These are phyloP conservation scores for Craseonycteris thonglongyai DNA, from an alignment of 2,113 vertebrate genomes.

Conservation along the genomic window DNA sequence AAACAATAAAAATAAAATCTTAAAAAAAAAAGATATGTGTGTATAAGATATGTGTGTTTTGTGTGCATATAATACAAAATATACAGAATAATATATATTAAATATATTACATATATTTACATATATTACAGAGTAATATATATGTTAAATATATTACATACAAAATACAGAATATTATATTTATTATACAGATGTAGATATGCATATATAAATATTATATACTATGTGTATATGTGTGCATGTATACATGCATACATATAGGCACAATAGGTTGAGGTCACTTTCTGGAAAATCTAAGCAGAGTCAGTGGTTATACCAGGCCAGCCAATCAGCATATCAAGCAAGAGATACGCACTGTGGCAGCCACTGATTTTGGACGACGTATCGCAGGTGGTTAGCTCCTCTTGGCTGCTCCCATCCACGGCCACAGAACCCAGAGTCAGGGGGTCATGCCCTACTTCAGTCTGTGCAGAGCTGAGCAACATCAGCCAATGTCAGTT, in stretches of 20 bases:
- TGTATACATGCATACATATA: no score
- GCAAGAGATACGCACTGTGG: neutral
- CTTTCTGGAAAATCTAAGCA: neutral
- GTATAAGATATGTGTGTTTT: neutral
- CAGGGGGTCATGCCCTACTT: neutral
- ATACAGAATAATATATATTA: neutral
- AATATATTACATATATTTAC: no score
- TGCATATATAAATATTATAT: neutral
- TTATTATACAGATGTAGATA: neutral
- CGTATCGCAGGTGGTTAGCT: accelerated
- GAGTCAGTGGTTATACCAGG: neutral
- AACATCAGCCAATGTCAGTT: neutral
- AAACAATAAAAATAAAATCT: no score
- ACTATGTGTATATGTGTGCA: accelerated
- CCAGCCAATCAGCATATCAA: neutral
- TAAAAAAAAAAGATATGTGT: no score
- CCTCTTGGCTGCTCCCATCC: neutral
- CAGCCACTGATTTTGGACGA: neutral
- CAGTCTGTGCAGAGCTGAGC: neutral
- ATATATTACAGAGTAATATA: no score
- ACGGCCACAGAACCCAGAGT: neutral
- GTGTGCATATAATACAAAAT: neutral
- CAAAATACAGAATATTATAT: neutral
- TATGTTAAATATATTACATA: no score
- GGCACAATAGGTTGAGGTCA: neutral